Conservation (phyloP, 2,113 vertebrate species). For the Gymnarchus niloticus region DNA sequence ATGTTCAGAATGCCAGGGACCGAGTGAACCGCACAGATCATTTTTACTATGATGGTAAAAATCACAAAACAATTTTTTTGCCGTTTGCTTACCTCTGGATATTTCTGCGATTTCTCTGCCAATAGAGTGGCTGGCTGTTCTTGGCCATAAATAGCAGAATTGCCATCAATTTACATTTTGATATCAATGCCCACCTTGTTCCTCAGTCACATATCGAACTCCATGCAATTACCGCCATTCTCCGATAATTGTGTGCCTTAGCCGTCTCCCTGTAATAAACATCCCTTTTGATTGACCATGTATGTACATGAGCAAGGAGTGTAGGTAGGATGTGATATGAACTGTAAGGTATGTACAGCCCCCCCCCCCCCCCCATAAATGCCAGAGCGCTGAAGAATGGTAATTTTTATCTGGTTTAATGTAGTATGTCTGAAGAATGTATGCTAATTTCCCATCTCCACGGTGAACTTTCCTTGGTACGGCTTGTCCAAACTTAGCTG, state of each 20-base stretch:
- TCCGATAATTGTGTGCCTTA: slow-evolving; percentile 35
- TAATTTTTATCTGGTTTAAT: neutral
- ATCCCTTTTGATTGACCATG: slow-evolving; percentile 5
- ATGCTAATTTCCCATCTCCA: neutral
- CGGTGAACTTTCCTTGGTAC: neutral
- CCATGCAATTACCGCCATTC: slow-evolving; percentile 41
- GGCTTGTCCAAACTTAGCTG: neutral
- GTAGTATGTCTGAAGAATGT: neutral
- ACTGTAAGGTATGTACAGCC: neutral
- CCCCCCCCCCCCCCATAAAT: neutral
- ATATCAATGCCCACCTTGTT: slow-evolving; percentile 37
- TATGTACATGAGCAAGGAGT: neutral
- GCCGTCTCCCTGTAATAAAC: slow-evolving; percentile 27
- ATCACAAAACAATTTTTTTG: neutral
- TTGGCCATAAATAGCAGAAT: slow-evolving; percentile 40
- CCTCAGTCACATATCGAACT: slow-evolving; percentile 45
- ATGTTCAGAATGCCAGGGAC: too few species aligned
- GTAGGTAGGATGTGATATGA: neutral
- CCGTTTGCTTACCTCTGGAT: neutral
- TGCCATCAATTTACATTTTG: slow-evolving; percentile 49
- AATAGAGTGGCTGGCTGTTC: slow-evolving; percentile 30
- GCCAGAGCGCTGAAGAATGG: neutral
- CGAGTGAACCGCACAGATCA: too few species aligned
- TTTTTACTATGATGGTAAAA: too few species aligned
- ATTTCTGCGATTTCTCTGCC: neutral